A percentile compares a stretch with the other conserved stretches of the same genome.
Evolutionary conservation across 2,113 vertebrate genomes (phyloP).

Genomic region (Sporophila hypoxantha): DNA sequence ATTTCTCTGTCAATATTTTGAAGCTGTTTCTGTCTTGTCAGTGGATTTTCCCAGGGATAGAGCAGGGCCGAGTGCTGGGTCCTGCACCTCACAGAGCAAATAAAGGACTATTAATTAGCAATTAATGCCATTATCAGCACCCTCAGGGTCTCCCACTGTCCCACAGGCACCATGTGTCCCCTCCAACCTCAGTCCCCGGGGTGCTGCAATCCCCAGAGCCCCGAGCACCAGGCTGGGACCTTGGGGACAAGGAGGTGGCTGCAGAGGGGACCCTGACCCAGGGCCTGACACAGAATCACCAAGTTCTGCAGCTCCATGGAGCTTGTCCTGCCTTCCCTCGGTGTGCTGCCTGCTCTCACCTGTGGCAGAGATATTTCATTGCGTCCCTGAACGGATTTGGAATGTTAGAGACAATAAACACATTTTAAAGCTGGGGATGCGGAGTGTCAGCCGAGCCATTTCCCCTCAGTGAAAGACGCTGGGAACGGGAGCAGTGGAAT

Average conservation of each 20-base stretch:
- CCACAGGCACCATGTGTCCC: accelerated
- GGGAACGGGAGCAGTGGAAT: neutral
- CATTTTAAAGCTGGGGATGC: neutral
- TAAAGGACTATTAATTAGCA: neutral
- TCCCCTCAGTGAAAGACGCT: neutral
- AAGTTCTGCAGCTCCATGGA: neutral
- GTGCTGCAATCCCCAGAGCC: neutral
- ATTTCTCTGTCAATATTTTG: neutral
- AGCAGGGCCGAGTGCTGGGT: neutral
- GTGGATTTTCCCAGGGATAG: neutral
- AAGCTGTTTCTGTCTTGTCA: neutral
- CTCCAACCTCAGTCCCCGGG: accelerated
- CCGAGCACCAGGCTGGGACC: accelerated
- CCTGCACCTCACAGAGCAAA: neutral
- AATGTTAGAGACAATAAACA: slow-evolving; percentile 37
- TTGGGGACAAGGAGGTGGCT: neutral
- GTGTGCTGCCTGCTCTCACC: neutral
- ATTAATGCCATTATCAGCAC: neutral
- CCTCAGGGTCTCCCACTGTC: neutral
- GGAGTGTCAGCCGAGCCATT: slow-evolving; percentile 19
- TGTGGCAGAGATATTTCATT: neutral
- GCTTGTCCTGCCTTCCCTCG: neutral
- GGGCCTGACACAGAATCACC: accelerated
- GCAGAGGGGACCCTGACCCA: neutral
- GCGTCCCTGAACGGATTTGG: neutral